Base-by-base conservation (phyloP, 2,113 vertebrate genomes). In the Speoplatyrhinus poulsoni region DNA sequence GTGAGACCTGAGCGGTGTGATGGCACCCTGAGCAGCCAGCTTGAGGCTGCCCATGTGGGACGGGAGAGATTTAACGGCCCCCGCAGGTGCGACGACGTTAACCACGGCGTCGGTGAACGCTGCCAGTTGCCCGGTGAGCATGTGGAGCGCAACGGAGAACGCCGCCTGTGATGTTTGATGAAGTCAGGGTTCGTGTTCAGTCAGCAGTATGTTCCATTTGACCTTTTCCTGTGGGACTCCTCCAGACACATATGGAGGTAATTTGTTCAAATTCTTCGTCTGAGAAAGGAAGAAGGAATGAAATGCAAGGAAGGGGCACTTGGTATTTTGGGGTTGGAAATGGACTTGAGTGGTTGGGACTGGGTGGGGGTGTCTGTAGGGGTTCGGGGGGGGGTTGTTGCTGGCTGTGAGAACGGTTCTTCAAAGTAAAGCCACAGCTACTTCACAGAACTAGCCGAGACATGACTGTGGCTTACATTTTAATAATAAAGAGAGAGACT, bases 211-310 rank as follows among this genome's bases (percentile, higher is more conserved):
- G 75, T 83, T 80, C 77, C 67, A 69, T 76, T 84, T 67, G 86
- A 72, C 82, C 53, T 12, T 17, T 57, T 88, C 90, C 90, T 86
- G 53, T 60, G 85, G 73, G 89, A 79, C 85, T 74, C 75, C 80
- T 88, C 77, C 68, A 73, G 62, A 75, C 79, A 83, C 91, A 91
- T 82, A 76, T 92, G 90, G 90, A 88, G 82, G 65, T 84, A 60
- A 88, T 92, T 91, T 90, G 82, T 52, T 52, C 68, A 72, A 81
- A 90, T 87, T 88, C 83, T 85, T 82, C 56, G 50, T 65, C 76
- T 59, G 67, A 65, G 66, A 83, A 73, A 81, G 73, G 76, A 79
- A 80, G 72, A 81, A 59, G 68, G 60, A 17, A 57, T 57, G 46
- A 15, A 15, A 15, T 10, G 49, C 11, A 15, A 15, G 54, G 54